Evolutionary conservation across 2,888 invertebrate genomes (phyloP).

Genomic region (Ochropacha duplaris): DNA sequence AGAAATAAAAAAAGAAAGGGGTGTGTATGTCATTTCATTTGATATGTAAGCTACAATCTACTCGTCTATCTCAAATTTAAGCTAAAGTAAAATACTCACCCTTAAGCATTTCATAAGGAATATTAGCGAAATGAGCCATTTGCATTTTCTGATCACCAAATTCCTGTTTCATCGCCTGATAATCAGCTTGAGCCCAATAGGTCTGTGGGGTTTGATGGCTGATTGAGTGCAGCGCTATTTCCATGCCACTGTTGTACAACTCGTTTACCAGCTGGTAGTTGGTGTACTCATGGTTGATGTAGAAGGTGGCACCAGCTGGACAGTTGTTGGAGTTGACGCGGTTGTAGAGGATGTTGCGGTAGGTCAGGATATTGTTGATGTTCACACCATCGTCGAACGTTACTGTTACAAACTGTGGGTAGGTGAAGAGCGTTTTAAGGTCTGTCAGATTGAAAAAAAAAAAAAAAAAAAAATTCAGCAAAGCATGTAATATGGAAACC

Average conservation of each 20-base stretch:
- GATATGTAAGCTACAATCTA: too few relatives aligned
- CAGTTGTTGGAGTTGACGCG: conserved; percentile 86
- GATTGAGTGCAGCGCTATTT: conserved; percentile 88
- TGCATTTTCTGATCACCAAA: conserved; percentile 83
- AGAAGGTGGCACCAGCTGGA: conserved; percentile 85
- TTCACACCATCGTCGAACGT: conserved; percentile 87
- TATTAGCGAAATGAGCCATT: conserved; percentile 78
- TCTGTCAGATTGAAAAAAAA: too few relatives aligned
- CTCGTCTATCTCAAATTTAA: too few relatives aligned
- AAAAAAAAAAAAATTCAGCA: too few relatives aligned
- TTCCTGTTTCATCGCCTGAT: conserved; percentile 78
- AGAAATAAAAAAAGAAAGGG: too few relatives aligned
- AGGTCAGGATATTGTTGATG: conserved; percentile 77
- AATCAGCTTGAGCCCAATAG: conserved; percentile 82
- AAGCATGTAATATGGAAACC: too few relatives aligned
- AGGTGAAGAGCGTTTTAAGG: too few relatives aligned
- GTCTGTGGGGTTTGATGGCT: conserved; percentile 78
- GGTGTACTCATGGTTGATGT: conserved; percentile 88
- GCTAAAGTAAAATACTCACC: conserved; percentile 41
- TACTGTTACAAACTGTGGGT: conserved; percentile 84
- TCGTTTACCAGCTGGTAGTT: conserved; percentile 86
- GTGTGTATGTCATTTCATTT: too few relatives aligned
- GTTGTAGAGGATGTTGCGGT: conserved; percentile 75
- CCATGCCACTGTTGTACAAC: conserved; percentile 83
- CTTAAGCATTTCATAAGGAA: conserved; percentile 64